Evolutionary conservation across 2,797 vertebrate species (phyloP).

Genomic region (Galago senegalensis): DNA sequence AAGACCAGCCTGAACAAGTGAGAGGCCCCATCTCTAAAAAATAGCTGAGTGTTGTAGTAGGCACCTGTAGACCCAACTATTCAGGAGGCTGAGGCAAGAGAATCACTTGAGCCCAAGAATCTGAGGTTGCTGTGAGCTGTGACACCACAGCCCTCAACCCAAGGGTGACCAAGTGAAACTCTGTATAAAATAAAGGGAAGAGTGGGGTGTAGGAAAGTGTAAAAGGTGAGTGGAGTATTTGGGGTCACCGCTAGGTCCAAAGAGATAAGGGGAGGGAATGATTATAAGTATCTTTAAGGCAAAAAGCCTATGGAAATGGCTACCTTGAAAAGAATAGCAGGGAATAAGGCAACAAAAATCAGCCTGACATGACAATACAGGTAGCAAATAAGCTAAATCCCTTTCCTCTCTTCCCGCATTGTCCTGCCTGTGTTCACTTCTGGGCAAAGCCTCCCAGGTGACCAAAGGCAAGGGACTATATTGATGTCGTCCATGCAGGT

Average conservation of each 20-base stretch:
- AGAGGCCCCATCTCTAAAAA: too few relatives aligned
- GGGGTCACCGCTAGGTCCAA: neutral
- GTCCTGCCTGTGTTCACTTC: neutral
- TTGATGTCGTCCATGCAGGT: neutral
- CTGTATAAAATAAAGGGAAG: too few relatives aligned
- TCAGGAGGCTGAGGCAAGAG: too few relatives aligned
- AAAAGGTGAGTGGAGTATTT: neutral
- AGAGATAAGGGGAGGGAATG: neutral
- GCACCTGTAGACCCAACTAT: too few relatives aligned
- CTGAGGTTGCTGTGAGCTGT: too few relatives aligned
- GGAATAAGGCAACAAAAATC: neutral
- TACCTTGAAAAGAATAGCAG: neutral
- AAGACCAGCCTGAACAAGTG: too few relatives aligned
- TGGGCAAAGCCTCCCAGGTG: neutral
- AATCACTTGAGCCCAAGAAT: too few relatives aligned
- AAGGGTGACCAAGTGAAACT: too few relatives aligned
- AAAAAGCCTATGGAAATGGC: neutral
- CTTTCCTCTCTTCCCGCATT: neutral
- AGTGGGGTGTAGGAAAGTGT: neutral
- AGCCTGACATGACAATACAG: neutral
- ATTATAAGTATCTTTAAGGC: neutral
- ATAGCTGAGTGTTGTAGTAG: too few relatives aligned
- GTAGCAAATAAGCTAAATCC: neutral
- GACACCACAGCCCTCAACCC: too few relatives aligned
- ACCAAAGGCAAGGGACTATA: neutral